Evolutionary conservation across 2,888 invertebrate genomes (phyloP).

Genomic region (Acleris sparsana): DNA sequence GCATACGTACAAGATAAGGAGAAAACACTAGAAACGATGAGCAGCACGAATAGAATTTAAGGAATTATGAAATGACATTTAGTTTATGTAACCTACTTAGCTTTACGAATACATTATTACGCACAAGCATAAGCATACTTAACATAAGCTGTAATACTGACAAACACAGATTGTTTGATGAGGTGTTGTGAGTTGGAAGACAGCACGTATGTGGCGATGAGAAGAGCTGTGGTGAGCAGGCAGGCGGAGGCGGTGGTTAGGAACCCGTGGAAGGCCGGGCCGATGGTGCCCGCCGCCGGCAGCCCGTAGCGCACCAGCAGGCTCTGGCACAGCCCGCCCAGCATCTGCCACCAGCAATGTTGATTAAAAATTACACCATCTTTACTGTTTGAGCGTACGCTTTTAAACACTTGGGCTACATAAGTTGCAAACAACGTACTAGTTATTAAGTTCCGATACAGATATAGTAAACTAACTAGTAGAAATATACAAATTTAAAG

Average conservation of each 20-base stretch:
- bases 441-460: too few species aligned
- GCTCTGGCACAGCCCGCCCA: conserved; percentile 92
- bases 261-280: conserved; percentile 91
- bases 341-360: conserved; percentile 76
- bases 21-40: too few species aligned
- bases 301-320: conserved; percentile 91
- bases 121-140: too few species aligned
- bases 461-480: too few species aligned
- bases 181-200: conserved; percentile 90
- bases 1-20: too few species aligned
- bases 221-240: conserved; percentile 88
- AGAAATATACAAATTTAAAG: too few species aligned
- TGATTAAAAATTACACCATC: background rate
- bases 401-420: background rate
- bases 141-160: conserved; percentile 78
- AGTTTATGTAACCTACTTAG: too few species aligned
- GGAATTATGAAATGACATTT: too few species aligned
- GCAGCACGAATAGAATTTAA: too few species aligned
- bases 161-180: conserved; percentile 92
- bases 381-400: background rate
- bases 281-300: conserved; percentile 88
- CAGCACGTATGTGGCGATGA: conserved; percentile 90
- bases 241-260: conserved; percentile 92
- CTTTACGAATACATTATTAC: too few species aligned
- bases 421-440: too few species aligned